Evolutionary conservation across 2,888 invertebrate genomes (phyloP).

Genomic region (Branchellion lobata): DNA sequence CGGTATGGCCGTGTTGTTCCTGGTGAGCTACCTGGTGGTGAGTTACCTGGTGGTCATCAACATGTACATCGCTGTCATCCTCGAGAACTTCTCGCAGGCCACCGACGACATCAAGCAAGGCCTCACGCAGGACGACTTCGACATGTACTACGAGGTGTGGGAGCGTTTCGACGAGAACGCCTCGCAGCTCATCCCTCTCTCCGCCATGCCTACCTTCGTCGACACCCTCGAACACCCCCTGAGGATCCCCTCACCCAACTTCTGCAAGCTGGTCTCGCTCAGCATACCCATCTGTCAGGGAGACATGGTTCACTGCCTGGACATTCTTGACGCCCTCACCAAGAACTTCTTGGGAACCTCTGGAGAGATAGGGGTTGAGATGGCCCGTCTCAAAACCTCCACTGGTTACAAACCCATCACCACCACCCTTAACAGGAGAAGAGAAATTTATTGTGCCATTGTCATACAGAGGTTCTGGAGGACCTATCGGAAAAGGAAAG

Average conservation of each 20-base stretch:
- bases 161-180: slow-evolving; percentile 97
- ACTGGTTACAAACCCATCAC: slow-evolving; percentile 81
- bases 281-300: slow-evolving; percentile 95
- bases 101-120: slow-evolving; percentile 83
- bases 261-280: slow-evolving; percentile 97
- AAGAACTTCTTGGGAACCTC: slow-evolving; percentile 98
- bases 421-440: slow-evolving; percentile 89
- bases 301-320: slow-evolving; percentile 95
- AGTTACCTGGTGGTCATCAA: slow-evolving; percentile 98
- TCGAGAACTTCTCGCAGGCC: slow-evolving; percentile 97
- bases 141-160: slow-evolving; percentile 99
- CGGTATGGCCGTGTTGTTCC: slow-evolving; percentile 88
- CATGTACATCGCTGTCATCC: slow-evolving; percentile 99
- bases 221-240: slow-evolving; percentile 93
- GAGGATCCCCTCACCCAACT: slow-evolving; percentile 93
- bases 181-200: slow-evolving; percentile 92
- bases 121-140: slow-evolving; percentile 95
- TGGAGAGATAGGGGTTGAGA: slow-evolving; percentile 66
- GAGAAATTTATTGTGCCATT: slow-evolving; percentile 92
- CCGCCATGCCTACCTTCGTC: slow-evolving; percentile 85
- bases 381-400: slow-evolving; percentile 48
- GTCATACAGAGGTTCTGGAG: slow-evolving; percentile 76
- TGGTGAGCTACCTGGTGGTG: slow-evolving; percentile 93
- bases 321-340: slow-evolving; percentile 93
- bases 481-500: slow-evolving; percentile 1